Evolutionary conservation across 2,888 invertebrate genomes (phyloP).

Genomic region (Cartodere bifasciata): DNA sequence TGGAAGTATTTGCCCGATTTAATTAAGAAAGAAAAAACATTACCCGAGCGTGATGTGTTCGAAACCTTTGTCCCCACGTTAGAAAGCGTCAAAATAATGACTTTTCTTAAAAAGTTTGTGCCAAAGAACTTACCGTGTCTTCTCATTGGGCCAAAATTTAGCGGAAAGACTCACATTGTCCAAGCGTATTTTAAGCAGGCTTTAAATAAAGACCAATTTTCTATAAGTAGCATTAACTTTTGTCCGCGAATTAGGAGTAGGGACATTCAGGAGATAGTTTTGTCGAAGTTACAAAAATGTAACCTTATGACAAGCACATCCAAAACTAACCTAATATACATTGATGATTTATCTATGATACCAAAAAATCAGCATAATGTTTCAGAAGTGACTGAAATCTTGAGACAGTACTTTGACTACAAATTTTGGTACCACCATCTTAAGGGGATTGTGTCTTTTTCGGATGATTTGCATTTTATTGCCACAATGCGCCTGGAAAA

Average conservation of each 20-base stretch:
- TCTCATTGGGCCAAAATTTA: conserved; percentile 45
- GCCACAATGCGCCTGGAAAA: conserved; percentile 43
- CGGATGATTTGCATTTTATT: conserved; percentile 42
- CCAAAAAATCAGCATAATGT: conserved; percentile 37
- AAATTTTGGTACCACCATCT: conserved; percentile 47
- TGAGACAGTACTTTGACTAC: conserved; percentile 50
- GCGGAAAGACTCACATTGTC: conserved; percentile 50
- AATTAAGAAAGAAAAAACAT: conserved; percentile 35
- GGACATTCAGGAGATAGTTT: conserved; percentile 39
- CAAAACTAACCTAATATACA: conserved; percentile 46
- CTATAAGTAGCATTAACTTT: conserved; percentile 43
- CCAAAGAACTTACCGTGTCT: conserved; percentile 50
- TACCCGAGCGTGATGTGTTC: conserved; percentile 32
- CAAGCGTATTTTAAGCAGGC: conserved; percentile 37
- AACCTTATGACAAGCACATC: background rate
- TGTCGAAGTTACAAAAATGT: conserved; percentile 36
- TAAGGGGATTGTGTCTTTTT: conserved; percentile 39
- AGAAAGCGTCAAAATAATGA: conserved; percentile 42
- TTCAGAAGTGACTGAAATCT: conserved; percentile 45
- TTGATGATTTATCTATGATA: conserved; percentile 54
- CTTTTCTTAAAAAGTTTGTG: conserved; percentile 42
- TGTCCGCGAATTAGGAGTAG: conserved; percentile 38
- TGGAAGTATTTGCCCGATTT: conserved; percentile 48
- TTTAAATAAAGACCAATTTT: conserved; percentile 37
- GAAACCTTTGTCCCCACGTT: conserved; percentile 43